These are phyloP conservation scores for Aphodius sticticus DNA, from an alignment of 2,888 invertebrate species.

Conservation along the genomic window DNA sequence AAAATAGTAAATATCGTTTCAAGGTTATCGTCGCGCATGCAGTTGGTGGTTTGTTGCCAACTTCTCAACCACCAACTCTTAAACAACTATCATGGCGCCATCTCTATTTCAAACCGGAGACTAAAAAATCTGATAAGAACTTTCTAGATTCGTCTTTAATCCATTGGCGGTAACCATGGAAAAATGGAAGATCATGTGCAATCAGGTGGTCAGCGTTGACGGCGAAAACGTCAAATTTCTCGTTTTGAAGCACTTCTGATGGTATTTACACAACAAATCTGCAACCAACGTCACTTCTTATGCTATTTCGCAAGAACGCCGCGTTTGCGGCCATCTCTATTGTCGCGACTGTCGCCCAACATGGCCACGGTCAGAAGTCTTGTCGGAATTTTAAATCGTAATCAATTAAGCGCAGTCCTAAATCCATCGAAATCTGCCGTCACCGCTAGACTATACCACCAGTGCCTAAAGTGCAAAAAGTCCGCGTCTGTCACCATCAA, in stretches of 20 bases:
- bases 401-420: slow-evolving; percentile 65
- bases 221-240: slow-evolving; percentile 14
- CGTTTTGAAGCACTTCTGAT: slow-evolving; percentile 20
- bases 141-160: slow-evolving; percentile 4
- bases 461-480: slow-evolving; percentile 63
- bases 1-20: too few species aligned
- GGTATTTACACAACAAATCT: slow-evolving; percentile 14
- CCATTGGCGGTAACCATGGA: not conserved
- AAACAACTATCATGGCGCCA: not conserved
- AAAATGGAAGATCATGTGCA: not conserved
- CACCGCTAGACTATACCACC: slow-evolving; percentile 63
- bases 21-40: too few species aligned
- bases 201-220: not conserved
- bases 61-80: too few species aligned
- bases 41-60: too few species aligned
- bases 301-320: slow-evolving; percentile 23
- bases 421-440: slow-evolving; percentile 62
- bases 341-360: slow-evolving; percentile 28
- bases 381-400: slow-evolving; percentile 67
- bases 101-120: not conserved
- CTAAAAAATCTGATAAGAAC: not conserved
- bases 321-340: slow-evolving; percentile 13
- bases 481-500: slow-evolving; percentile 56
- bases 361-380: slow-evolving; percentile 71
- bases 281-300: slow-evolving; percentile 32